Evolutionary conservation across 2,888 invertebrate species (phyloP), one percentile per base, ranked within the genome.

Genomic region (Trachelus iudaicus): DNA sequence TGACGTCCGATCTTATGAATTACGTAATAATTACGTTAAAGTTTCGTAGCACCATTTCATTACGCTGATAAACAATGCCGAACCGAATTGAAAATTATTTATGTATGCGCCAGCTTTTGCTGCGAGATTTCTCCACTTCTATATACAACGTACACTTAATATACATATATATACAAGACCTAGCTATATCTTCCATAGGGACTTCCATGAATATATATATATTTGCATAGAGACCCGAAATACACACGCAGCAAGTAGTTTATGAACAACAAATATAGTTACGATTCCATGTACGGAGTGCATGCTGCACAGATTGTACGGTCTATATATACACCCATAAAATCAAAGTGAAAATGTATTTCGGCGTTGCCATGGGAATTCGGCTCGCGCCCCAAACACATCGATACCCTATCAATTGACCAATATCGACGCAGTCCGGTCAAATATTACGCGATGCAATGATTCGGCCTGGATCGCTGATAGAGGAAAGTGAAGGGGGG

Each of bases 361-460:
- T 85, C 79, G 82, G 84, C 85, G 89, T 90, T 90, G 87, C 90
- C 86, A 90, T 89, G 88, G 87, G 81, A 83, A 90, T 86, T 86
- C 83, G 80, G 76, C 15, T 73, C 82, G 80, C 80, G 81, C 83
- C 84, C 87, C 86, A 86, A 87, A 87, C 80, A 85, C 86, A 88
- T 87, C 87, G 86, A 87, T 87, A 85, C 86, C 85, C 86, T 85
- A 86, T 87, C 87, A 87, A 89, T 89, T 89, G 82, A 79, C 82
- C 77, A 77, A 82, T 82, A 79, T 80, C 79, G 73, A 37, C 12
- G 78, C 77, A 76, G 77, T 75, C 76, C 56, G 78, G n/a, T 79
- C 77, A 81, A 82, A 85, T 84, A 82, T 82, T 81, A 79, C 77
- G 15, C 81, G 73, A 81, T 79, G 78, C 83, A 83, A 81, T 83